Conservation (phyloP, 2,113 vertebrate genomes). For the Pteruthius melanotis region DNA sequence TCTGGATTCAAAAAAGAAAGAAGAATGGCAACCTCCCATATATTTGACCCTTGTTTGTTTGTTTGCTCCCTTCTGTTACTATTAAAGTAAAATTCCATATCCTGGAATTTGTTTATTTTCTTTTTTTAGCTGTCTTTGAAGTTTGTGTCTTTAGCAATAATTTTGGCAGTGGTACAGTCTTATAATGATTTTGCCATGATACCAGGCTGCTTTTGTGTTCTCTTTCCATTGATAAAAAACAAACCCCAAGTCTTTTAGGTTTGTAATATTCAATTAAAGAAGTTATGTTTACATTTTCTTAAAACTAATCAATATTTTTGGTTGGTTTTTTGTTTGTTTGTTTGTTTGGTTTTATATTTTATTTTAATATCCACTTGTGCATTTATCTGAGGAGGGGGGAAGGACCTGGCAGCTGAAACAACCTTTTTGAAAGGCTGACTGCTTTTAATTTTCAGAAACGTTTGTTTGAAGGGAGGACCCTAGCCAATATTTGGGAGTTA, state of each 20-base stretch:
- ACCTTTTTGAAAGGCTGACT: neutral
- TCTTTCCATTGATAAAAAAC: neutral
- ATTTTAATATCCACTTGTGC: neutral
- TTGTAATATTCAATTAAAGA: slow-evolving; percentile 7
- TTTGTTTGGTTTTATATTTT: neutral
- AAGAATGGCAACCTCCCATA: neutral
- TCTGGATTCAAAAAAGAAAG: neutral
- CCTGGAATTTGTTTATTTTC: slow-evolving; percentile 1
- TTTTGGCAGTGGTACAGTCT: slow-evolving; percentile 2
- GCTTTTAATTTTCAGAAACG: slow-evolving; percentile 5
- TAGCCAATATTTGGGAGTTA: neutral
- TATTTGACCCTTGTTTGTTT: slow-evolving; percentile 22
- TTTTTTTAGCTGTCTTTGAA: slow-evolving; percentile 38
- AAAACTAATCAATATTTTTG: neutral
- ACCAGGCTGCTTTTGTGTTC: neutral
- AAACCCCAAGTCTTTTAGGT: neutral
- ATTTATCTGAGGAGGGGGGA: neutral
- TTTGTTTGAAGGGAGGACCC: neutral
- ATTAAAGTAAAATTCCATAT: neutral
- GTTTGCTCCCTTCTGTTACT: slow-evolving; percentile 12
- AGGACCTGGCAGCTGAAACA: neutral
- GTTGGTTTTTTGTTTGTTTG: neutral
- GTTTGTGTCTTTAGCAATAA: neutral
- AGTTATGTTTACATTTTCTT: neutral
- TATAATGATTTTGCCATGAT: neutral